A percentile compares a stretch with the other conserved stretches of the same genome.
Conservation (phyloP, 2,797 vertebrate genomes). For the Xiphorhynchus erythropygius region DNA sequence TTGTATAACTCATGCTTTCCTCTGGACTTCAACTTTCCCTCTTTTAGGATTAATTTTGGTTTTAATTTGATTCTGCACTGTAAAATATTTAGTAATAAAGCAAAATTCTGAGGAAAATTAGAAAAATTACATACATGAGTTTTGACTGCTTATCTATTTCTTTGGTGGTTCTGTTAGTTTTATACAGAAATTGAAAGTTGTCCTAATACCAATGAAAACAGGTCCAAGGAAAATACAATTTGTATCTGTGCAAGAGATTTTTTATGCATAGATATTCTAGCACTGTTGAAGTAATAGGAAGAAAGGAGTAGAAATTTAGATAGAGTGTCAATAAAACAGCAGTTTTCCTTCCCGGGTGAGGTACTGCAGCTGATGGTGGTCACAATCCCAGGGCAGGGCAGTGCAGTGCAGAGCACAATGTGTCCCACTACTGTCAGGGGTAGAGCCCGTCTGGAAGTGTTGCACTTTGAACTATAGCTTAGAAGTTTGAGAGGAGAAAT, state of each 20-base stretch:
- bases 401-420: neutral
- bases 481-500: neutral
- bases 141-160: neutral
- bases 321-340: neutral
- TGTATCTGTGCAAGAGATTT: neutral
- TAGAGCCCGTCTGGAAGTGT: neutral
- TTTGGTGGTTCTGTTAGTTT: neutral
- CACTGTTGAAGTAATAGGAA: neutral
- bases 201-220: neutral
- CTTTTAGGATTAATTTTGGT: neutral
- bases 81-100: neutral
- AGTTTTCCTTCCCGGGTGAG: neutral
- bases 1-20: conserved; percentile 10
- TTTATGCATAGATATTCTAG: neutral
- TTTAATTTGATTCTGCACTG: neutral
- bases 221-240: neutral
- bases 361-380: neutral
- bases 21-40: neutral
- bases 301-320: neutral
- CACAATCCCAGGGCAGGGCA: fast-evolving
- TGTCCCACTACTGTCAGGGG: neutral
- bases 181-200: neutral
- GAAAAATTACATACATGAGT: neutral
- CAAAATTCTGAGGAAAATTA: neutral
- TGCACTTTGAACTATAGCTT: neutral